These are phyloP conservation scores for Sanderia malayensis DNA, from an alignment of 30 jellyfish, hydroid and myxozoan genomes.

Conservation along the genomic window DNA sequence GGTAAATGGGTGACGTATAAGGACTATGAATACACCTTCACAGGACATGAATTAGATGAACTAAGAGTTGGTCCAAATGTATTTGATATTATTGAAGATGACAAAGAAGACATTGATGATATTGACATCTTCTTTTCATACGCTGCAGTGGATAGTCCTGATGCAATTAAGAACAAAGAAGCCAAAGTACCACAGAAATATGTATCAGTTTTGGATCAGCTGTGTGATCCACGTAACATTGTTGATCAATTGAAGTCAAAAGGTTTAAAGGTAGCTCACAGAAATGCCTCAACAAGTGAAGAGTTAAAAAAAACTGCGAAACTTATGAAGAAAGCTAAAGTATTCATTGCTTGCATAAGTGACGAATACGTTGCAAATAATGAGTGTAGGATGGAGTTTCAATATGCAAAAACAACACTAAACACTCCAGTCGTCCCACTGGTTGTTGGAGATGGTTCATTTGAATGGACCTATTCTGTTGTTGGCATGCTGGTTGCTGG, in stretches of 20 bases:
- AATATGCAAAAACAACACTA: conserved; percentile 64
- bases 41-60: conserved; percentile 21
- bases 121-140: conserved; percentile 57
- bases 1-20: conserved; percentile 64
- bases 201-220: conserved; percentile 21
- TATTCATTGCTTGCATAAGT: conserved; percentile 81
- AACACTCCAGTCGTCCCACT: conserved; percentile 71
- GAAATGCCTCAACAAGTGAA: conserved; percentile 25
- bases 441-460: conserved; percentile 81
- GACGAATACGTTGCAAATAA: conserved; percentile 67
- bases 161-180: conserved; percentile 42
- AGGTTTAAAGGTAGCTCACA: conserved; percentile 55
- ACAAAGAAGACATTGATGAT: conserved; percentile 9
- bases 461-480: conserved; percentile 69
- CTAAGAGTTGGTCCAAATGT: conserved; percentile 82
- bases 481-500: conserved; percentile 85
- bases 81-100: conserved; percentile 61
- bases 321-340: conserved; percentile 65
- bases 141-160: conserved; percentile 34
- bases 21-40: conserved; percentile 41
- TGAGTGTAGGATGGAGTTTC: conserved; percentile 80
- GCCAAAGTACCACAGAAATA: conserved; percentile 18
- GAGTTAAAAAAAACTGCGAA: conserved; percentile 47
- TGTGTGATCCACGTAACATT: conserved; percentile 71
- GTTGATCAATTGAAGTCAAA: conserved; percentile 16